Conservation (phyloP, 2,797 vertebrate species). For the Garrulus glandarius region DNA sequence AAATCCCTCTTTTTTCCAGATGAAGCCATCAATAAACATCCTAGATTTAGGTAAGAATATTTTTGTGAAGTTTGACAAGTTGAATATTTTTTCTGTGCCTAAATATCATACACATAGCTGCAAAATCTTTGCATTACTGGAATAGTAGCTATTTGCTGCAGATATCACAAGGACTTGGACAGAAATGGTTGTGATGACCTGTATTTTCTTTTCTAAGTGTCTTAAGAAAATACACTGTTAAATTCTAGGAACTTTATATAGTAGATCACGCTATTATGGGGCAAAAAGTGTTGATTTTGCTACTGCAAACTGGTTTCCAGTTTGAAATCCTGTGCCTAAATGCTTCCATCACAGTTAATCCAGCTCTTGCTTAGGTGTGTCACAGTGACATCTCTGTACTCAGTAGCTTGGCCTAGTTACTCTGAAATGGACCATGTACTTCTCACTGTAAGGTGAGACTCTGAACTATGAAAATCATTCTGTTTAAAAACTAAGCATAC, state of each 20-base stretch:
- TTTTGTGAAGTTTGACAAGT: background rate
- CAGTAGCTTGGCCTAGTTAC: background rate
- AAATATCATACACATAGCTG: background rate
- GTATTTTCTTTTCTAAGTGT: background rate
- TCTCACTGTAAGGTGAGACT: background rate
- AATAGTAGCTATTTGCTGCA: background rate
- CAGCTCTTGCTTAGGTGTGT: background rate
- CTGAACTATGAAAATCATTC: background rate
- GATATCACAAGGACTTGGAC: background rate
- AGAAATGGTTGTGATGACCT: background rate
- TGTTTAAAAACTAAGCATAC: background rate
- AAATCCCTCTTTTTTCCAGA: constrained; percentile 97
- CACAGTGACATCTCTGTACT: background rate
- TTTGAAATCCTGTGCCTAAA: background rate
- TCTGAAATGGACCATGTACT: background rate
- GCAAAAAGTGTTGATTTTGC: background rate
- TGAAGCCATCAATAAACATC: constrained; percentile 94
- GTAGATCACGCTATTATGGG: background rate
- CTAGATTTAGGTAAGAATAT: constrained; percentile 88
- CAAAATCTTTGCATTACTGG: background rate
- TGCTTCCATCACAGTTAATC: background rate
- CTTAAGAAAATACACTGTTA: background rate
- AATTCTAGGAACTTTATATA: background rate
- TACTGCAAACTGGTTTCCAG: background rate
- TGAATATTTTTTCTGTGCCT: background rate